Percentiles rank a stretch among this genome's conserved stretches.
These are phyloP conservation scores for Camptogramma bilineatum DNA, from an alignment of 2,888 invertebrate species.

Conservation along the genomic window DNA sequence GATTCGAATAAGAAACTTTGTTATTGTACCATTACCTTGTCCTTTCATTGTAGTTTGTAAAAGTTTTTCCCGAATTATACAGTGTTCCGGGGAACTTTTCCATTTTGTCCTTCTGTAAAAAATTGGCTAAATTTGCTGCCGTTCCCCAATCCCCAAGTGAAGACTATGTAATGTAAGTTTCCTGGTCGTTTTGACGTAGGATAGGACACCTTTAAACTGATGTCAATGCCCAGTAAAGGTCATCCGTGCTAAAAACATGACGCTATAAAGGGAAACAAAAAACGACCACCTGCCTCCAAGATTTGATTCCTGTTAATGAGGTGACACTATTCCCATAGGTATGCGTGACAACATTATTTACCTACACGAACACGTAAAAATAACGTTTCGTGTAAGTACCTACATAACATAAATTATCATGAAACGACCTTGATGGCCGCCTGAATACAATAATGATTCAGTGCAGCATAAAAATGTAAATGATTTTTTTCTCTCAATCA, in stretches of 20 bases:
- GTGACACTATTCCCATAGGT: slow-evolving; percentile 39
- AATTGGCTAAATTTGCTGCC: too few species aligned
- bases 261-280: neutral
- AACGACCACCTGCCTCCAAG: neutral
- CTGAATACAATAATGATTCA: neutral
- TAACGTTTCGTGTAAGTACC: slow-evolving; percentile 44
- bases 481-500: neutral
- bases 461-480: neutral
- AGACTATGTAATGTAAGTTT: neutral
- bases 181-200: neutral
- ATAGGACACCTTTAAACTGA: neutral
- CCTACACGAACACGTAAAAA: slow-evolving; percentile 41
- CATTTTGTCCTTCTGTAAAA: too few species aligned
- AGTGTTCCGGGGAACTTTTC: too few species aligned
- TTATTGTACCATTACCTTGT: too few species aligned
- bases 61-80: too few species aligned
- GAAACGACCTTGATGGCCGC: slow-evolving; percentile 2
- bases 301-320: slow-evolving; percentile 30
- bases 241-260: neutral
- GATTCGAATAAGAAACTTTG: too few species aligned
- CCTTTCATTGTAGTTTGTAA: too few species aligned
- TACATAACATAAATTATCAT: slow-evolving; percentile 21
- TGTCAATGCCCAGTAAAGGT: slow-evolving; percentile 7
- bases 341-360: slow-evolving; percentile 46
- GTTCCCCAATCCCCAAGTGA: too few species aligned